Conservation (phyloP, 1,140 invertebrate species). For the Zaprionus kolodkinae region DNA sequence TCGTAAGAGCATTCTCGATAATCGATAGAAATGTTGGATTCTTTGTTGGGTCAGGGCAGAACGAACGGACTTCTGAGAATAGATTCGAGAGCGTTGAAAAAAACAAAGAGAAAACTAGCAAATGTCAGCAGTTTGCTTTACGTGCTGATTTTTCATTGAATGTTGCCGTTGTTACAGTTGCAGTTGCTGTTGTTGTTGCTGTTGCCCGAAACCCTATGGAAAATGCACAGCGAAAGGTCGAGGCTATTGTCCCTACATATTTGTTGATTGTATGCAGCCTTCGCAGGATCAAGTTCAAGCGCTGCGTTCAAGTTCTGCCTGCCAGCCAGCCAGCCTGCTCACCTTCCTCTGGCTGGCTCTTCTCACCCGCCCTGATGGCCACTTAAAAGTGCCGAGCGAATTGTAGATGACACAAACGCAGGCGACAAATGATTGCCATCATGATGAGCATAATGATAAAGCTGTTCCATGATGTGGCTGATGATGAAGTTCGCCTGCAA, state of each 20-base stretch:
- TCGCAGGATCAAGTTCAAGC: conserved; percentile 72
- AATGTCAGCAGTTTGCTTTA: conserved; percentile 47
- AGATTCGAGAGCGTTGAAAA: neutral
- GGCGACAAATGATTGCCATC: conserved; percentile 24
- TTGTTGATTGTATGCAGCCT: conserved; percentile 67
- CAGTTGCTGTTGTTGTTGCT: too few relatives aligned
- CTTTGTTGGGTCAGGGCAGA: neutral
- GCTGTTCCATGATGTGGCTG: conserved; percentile 11
- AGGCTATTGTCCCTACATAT: conserved; percentile 43
- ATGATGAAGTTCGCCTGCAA: conserved; percentile 51
- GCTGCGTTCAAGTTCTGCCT: conserved; percentile 31
- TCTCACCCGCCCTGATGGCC: conserved; percentile 40
- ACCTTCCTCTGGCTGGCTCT: neutral
- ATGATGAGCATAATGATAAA: conserved; percentile 7
- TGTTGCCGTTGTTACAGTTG: too few relatives aligned
- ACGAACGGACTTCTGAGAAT: neutral
- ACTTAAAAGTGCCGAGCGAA: conserved; percentile 65
- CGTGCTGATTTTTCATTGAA: conserved; percentile 44
- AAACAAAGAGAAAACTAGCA: conserved; percentile 21
- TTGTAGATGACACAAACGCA: conserved; percentile 21
- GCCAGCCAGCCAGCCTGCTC: neutral
- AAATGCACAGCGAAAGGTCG: conserved; percentile 36
- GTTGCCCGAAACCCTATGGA: neutral
- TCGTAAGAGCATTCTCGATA: conserved; percentile 7
- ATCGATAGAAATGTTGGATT: conserved; percentile 27